Percentiles rank a stretch among this genome's conserved stretches.
phyloP scores from a whole-genome alignment of 2,113 vertebrate species.

The Oxyura jamaicensis region DNA sequence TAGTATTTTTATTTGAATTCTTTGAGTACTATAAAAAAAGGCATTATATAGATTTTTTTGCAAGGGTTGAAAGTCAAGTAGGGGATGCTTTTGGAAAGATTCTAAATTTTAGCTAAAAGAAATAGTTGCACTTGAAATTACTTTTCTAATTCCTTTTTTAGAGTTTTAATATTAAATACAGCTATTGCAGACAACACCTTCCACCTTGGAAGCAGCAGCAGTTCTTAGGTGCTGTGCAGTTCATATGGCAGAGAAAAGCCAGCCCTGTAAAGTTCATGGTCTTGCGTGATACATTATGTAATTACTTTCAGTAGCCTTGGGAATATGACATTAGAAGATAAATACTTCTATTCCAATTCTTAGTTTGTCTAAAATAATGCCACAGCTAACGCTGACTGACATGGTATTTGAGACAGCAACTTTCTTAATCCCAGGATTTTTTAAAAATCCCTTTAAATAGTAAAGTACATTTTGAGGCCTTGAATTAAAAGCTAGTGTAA shows the following conservation, averaged over 20 bases:
- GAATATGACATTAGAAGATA: background rate
- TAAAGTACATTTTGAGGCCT: background rate
- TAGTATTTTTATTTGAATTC: background rate
- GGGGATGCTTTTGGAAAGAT: background rate
- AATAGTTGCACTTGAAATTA: background rate
- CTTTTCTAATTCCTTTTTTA: background rate
- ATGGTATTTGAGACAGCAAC: background rate
- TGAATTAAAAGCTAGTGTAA: conserved; percentile 8
- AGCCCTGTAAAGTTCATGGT: background rate
- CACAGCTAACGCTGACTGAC: background rate
- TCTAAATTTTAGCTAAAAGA: background rate
- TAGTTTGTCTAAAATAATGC: conserved; percentile 4
- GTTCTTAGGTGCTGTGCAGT: background rate
- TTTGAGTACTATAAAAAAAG: background rate
- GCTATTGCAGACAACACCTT: background rate
- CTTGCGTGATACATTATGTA: background rate
- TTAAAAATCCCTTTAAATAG: background rate
- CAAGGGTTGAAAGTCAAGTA: background rate
- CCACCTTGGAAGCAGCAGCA: background rate
- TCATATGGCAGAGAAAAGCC: background rate
- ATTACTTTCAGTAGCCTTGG: background rate
- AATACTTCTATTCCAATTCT: background rate
- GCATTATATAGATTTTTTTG: background rate
- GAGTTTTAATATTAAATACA: background rate
- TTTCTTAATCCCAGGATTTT: conserved; percentile 5